phyloP scores from a whole-genome alignment of 2,113 vertebrate species.

The Ranitomeya variabilis region DNA sequence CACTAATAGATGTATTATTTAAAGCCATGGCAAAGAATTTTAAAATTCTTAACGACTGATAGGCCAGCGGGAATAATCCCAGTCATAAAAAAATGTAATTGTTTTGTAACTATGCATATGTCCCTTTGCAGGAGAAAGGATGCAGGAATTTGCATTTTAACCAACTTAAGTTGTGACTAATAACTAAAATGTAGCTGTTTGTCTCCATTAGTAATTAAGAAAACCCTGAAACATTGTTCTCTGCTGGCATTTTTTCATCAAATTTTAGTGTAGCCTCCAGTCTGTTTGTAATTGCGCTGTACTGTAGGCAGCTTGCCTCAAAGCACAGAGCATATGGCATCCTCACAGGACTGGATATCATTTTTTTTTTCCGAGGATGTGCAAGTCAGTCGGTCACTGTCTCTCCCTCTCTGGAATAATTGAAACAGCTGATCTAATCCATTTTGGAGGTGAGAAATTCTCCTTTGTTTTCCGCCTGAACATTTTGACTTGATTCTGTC shows the following conservation, averaged over 20 bases:
- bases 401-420: conserved; percentile 66
- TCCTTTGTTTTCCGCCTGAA: conserved; percentile 67
- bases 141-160: conserved; percentile 59
- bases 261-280: conserved; percentile 62
- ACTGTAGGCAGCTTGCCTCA: conserved; percentile 61
- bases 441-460: conserved; percentile 66
- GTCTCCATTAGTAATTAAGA: conserved; percentile 59
- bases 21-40: conserved; percentile 52
- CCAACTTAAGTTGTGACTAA: conserved; percentile 63
- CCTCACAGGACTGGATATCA: conserved; percentile 70
- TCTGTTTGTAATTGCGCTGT: conserved; percentile 64
- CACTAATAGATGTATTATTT: conserved; percentile 59
- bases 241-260: conserved; percentile 66
- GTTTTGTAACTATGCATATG: conserved; percentile 8
- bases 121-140: conserved; percentile 34
- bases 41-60: conserved; percentile 33
- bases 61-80: conserved; percentile 31
- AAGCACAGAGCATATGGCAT: conserved; percentile 71
- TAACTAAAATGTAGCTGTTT: conserved; percentile 59
- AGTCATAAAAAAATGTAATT: conserved; percentile 35
- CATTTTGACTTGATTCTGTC: conserved; percentile 63
- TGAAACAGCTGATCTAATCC: conserved; percentile 72
- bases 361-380: conserved; percentile 64
- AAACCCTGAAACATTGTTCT: conserved; percentile 65
- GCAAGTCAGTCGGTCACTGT: conserved; percentile 71